Evolutionary conservation across 1,140 invertebrate species (phyloP), one percentile per base, ranked within the genome.

Genomic region (Halotydeus destructor): DNA sequence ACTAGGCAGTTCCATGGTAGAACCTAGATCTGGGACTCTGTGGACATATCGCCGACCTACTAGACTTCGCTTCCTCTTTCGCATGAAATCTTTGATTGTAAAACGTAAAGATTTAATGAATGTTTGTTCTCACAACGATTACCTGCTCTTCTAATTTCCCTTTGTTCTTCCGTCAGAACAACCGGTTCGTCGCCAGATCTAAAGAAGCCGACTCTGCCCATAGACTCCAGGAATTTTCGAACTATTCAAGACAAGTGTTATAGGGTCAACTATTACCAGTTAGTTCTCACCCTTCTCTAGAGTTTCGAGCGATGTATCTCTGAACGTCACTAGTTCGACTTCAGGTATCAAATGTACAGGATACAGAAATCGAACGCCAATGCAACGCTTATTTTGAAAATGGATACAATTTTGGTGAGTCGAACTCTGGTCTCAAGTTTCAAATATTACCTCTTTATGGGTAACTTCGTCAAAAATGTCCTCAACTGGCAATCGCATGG

Each of bases 201-300:
- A 41, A 66, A 64, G 47, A 64, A 66, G 40, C 63, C 49, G n/a
- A 62, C 61, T 47, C 63, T 63, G 3, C 61, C 62, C 63, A 66
- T 66, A 42, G 52, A 49, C 38, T 63, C 60, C 22, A 66, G 45
- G 40, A 65, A 48, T 8, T 41, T 38, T 25, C 62, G 47, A 6
- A 62, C 61, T 62, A 37, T 53, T 52, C 41, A n/a, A n/a, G n/a
- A n/a, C n/a, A n/a, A n/a, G n/a, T n/a, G n/a, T n/a, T n/a, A n/a
- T n/a, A n/a, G n/a, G n/a, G n/a, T 30, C 14, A 5, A 36, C 3
- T 12, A 18, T n/a, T 9, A 27, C 9, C n/a, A 12, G 16, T 18
- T 30, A 11, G 34, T 16, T 5, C 22, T 41, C 51, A 64, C 62
- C 57, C 57, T 56, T 61, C 46, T 62, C 56, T 8, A 65, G 54